A percentile compares a stretch with the other conserved stretches of the same genome.
Conservation (phyloP, 92 coral and sea anemone genomes). For the Porites rus region DNA sequence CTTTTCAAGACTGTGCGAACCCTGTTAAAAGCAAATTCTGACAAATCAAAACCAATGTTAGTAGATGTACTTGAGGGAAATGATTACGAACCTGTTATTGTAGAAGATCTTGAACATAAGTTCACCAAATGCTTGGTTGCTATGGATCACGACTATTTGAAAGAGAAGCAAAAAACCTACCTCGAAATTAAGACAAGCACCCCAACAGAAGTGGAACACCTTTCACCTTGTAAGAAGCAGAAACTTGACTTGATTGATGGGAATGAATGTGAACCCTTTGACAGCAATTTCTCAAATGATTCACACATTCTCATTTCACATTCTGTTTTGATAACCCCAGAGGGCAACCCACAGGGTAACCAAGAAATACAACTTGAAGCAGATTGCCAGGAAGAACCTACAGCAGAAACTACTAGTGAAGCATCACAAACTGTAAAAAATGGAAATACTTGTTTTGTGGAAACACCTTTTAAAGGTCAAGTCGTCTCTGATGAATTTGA, state of each 20-base stretch:
- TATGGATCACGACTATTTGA: slow-evolving; percentile 14
- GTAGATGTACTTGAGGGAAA: slow-evolving; percentile 20
- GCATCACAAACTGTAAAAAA: background rate
- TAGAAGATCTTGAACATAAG: slow-evolving; percentile 4
- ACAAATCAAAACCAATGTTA: slow-evolving; percentile 7
- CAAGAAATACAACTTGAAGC: no score
- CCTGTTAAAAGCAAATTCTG: background rate
- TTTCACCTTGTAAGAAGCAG: slow-evolving; percentile 7
- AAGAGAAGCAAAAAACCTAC: background rate
- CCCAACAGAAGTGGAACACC: background rate
- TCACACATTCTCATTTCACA: slow-evolving; percentile 19
- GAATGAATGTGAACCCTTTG: background rate
- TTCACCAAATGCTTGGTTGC: background rate
- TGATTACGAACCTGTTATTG: slow-evolving; percentile 31
- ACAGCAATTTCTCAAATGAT: background rate
- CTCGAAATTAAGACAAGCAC: background rate
- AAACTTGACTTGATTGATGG: background rate
- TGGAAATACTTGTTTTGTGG: slow-evolving; percentile 3
- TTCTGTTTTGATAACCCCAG: slow-evolving; percentile 9
- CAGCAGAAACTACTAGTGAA: slow-evolving; percentile 1
- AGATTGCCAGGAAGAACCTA: background rate
- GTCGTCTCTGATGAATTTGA: slow-evolving; percentile 7
- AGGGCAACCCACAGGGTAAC: no score
- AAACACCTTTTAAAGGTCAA: slow-evolving; percentile 8
- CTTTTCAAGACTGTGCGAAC: no score